A percentile compares a stretch with the other conserved stretches of the same genome.
Conservation (phyloP, 2,797 vertebrate genomes). For the Leucoraja ocellata region DNA sequence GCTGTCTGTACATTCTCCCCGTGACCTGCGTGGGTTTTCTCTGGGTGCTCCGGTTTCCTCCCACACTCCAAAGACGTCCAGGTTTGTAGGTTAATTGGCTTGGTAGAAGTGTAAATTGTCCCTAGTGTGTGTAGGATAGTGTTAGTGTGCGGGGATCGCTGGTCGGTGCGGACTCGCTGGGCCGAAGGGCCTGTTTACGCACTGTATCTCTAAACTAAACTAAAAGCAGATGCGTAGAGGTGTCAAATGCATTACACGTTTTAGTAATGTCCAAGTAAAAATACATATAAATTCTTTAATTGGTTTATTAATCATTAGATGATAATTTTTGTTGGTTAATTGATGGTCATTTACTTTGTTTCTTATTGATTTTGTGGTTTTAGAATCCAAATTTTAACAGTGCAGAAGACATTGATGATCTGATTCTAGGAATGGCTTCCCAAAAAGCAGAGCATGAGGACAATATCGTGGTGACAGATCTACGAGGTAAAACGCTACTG, state of each 20-base stretch:
- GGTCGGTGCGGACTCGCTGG: too few species aligned
- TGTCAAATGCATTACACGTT: not conserved
- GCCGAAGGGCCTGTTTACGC: too few species aligned
- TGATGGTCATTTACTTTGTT: not conserved
- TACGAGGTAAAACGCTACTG: conserved; percentile 67
- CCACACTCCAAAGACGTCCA: too few species aligned
- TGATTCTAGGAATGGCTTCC: conserved; percentile 90
- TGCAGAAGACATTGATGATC: conserved; percentile 61
- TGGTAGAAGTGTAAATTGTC: too few species aligned
- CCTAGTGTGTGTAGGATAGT: too few species aligned
- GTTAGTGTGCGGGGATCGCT: too few species aligned
- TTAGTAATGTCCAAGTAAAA: not conserved
- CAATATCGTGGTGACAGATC: conserved; percentile 78
- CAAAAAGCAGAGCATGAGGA: conserved; percentile 85
- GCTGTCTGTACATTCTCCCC: too few species aligned
- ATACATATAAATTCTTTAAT: not conserved
- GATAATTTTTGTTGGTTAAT: not conserved
- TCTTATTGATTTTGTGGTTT: conserved; percentile 28
- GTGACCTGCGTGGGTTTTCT: too few species aligned
- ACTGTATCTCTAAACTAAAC: too few species aligned
- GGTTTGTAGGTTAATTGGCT: too few species aligned
- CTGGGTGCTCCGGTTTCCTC: too few species aligned
- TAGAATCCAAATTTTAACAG: conserved; percentile 63
- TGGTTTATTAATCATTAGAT: not conserved
- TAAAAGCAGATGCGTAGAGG: not conserved